Conservation (phyloP, 2,113 vertebrate genomes). For the Chlorodrepanis virens region DNA sequence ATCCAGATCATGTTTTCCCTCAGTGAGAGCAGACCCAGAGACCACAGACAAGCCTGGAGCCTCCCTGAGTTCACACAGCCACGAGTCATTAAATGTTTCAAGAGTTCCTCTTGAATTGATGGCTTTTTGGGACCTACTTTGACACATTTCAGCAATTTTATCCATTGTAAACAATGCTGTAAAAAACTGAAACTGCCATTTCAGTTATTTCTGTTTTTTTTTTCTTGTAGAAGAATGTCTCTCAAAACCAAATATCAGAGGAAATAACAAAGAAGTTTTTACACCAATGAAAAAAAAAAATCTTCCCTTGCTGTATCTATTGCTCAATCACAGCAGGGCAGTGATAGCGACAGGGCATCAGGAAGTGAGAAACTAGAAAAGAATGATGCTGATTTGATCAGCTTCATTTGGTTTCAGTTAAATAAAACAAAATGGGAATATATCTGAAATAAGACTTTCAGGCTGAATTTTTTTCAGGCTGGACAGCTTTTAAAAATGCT, state of each 20-base stretch:
- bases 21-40: not conserved
- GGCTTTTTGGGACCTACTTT: not conserved
- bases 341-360: not conserved
- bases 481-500: not conserved
- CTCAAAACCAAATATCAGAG: not conserved
- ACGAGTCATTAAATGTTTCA: not conserved
- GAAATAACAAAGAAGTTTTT: not conserved
- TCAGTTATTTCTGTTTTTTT: not conserved
- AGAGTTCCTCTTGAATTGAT: not conserved
- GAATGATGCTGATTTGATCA: not conserved
- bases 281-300: not conserved
- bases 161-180: not conserved
- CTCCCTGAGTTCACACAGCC: not conserved
- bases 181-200: not conserved
- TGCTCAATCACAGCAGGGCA: slow-evolving; percentile 13
- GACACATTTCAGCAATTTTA: not conserved
- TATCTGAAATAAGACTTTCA: not conserved
- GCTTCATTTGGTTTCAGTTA: not conserved
- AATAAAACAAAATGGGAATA: not conserved
- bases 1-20: not conserved
- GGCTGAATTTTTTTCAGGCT: not conserved
- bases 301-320: not conserved
- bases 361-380: slow-evolving; percentile 20
- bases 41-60: not conserved
- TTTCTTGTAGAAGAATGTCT: not conserved